Evolutionary conservation across 2,797 vertebrate species (phyloP).

Genomic region (Lacerta bilineata): DNA sequence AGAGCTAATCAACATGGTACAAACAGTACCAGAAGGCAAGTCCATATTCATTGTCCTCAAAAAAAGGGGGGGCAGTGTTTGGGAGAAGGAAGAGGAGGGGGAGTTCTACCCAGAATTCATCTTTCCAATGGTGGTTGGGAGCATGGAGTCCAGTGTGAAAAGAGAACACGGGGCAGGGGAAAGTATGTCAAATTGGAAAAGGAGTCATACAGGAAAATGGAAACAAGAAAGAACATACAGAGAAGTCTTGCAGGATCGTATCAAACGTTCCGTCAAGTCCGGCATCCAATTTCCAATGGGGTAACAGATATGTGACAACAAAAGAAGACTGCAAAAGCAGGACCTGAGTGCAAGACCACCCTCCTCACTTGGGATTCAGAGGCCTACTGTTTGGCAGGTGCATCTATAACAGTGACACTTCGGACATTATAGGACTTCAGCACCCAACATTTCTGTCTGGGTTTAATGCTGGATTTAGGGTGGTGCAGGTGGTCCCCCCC

Average conservation of each 20-base stretch:
- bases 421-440: background rate
- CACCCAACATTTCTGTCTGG: background rate
- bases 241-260: background rate
- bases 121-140: background rate
- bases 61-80: background rate
- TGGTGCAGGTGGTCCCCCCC: no score
- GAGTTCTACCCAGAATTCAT: conserved; percentile 3
- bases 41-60: background rate
- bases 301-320: background rate
- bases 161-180: background rate
- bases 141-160: background rate
- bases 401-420: background rate
- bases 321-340: background rate
- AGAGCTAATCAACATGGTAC: background rate
- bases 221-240: background rate
- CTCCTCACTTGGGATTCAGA: no score
- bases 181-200: background rate
- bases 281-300: background rate
- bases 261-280: background rate
- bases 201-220: background rate
- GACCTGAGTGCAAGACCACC: no score
- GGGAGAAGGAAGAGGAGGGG: no score
- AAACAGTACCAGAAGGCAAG: background rate
- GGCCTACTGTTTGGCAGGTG: background rate
- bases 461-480: no score